Evolutionary conservation across 2,888 invertebrate species (phyloP).

Genomic region (Pseudoips prasinana): DNA sequence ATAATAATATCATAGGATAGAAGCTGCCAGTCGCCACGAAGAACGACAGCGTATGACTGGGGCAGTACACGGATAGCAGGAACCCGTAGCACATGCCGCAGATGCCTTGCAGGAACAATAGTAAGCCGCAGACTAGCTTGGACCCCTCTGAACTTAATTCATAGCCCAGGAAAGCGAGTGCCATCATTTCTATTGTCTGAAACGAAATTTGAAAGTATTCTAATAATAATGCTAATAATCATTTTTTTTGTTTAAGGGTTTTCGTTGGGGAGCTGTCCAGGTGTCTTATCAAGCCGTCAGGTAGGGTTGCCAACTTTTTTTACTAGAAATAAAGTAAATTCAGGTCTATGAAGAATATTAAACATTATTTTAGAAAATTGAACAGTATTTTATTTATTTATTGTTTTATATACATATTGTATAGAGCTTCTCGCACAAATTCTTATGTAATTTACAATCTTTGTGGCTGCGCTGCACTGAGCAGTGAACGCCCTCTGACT

Average conservation of each 20-base stretch:
- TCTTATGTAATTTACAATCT: too few relatives aligned
- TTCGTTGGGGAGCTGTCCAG: neutral
- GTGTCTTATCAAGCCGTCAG: too few relatives aligned
- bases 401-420: too few relatives aligned
- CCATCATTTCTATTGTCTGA: constrained; percentile 79
- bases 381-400: too few relatives aligned
- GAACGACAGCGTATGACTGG: constrained; percentile 90
- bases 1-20: constrained; percentile 93
- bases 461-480: too few relatives aligned
- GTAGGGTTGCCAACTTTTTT: too few relatives aligned
- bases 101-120: constrained; percentile 87
- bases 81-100: constrained; percentile 95
- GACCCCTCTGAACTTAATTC: constrained; percentile 84
- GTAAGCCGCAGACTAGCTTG: constrained; percentile 78
- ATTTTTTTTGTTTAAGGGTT: neutral
- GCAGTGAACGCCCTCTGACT: too few relatives aligned
- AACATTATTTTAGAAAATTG: too few relatives aligned
- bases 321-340: too few relatives aligned
- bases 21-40: constrained; percentile 94
- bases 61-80: constrained; percentile 90
- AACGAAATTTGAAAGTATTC: constrained; percentile 14
- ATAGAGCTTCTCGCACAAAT: too few relatives aligned
- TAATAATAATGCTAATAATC: neutral
- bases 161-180: constrained; percentile 83
- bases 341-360: too few relatives aligned